These are phyloP conservation scores for Bujurquina vittata DNA, from an alignment of 2,113 vertebrate species.

Conservation along the genomic window DNA sequence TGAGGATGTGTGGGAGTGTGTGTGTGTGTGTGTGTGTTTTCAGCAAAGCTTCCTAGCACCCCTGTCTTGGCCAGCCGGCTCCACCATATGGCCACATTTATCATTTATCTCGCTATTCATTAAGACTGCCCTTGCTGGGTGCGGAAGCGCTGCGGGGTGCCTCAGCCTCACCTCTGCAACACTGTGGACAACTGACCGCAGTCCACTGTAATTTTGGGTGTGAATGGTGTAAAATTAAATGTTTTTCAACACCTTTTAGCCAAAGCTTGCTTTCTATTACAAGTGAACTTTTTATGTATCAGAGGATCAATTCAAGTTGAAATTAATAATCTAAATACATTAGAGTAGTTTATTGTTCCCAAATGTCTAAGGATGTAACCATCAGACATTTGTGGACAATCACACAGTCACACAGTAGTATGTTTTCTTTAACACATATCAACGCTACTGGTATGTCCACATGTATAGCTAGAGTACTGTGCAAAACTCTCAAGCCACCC, in stretches of 20 bases:
- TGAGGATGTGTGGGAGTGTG: conserved; percentile 9
- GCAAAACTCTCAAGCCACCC: too few relatives aligned
- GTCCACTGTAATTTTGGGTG: conserved; percentile 31
- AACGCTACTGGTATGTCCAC: too few relatives aligned
- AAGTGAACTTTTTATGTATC: background rate
- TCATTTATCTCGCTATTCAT: conserved; percentile 81
- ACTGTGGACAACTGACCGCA: conserved; percentile 55
- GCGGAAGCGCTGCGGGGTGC: conserved; percentile 70
- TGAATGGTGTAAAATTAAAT: conserved; percentile 23
- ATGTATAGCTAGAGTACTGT: too few relatives aligned
- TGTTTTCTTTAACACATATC: too few relatives aligned
- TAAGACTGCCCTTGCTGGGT: conserved; percentile 79
- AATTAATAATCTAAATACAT: background rate
- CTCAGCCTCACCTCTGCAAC: conserved; percentile 66
- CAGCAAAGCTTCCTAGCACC: conserved; percentile 67
- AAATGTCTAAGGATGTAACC: background rate
- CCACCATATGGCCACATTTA: conserved; percentile 84
- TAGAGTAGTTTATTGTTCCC: background rate
- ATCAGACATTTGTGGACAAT: background rate
- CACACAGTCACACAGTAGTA: background rate
- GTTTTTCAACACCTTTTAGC: background rate
- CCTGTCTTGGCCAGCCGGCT: conserved; percentile 80
- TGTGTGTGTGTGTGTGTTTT: conserved; percentile 26
- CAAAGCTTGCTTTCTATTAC: background rate
- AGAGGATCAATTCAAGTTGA: background rate